These are phyloP conservation scores for Platysternon megacephalum DNA, from an alignment of 2,113 vertebrate species.

Conservation along the genomic window DNA sequence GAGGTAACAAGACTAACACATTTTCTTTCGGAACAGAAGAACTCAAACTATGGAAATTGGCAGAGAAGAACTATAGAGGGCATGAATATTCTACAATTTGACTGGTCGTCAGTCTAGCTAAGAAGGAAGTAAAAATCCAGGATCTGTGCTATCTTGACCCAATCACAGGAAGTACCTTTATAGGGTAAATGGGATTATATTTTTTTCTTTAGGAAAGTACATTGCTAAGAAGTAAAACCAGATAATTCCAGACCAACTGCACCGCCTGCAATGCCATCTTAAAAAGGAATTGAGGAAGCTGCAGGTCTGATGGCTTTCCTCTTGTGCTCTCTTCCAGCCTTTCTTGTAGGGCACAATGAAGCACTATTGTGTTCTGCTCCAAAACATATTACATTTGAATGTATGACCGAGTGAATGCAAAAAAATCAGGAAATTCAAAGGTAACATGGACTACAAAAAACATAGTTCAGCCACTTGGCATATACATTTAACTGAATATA, in stretches of 20 bases:
- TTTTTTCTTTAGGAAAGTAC: background rate
- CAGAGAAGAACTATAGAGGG: background rate
- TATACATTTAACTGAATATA: accelerated
- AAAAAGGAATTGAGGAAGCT: background rate
- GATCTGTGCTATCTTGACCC: background rate
- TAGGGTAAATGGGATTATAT: background rate
- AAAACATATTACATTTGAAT: background rate
- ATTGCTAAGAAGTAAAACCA: background rate
- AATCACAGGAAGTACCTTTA: background rate
- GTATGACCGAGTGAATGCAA: accelerated
- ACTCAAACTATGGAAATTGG: background rate
- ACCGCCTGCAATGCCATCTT: background rate
- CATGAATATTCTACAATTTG: background rate
- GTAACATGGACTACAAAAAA: background rate
- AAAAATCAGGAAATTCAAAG: background rate
- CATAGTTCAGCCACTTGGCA: background rate
- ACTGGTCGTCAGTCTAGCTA: background rate
- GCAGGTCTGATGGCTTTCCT: background rate
- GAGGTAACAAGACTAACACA: background rate
- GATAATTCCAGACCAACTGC: background rate
- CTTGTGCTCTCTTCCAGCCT: background rate
- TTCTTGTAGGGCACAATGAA: background rate
- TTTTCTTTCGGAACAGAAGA: background rate
- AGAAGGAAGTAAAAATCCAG: background rate
- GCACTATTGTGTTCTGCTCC: background rate